Evolutionary conservation across 1,140 invertebrate genomes (phyloP).

Genomic region (Apis cerana): DNA sequence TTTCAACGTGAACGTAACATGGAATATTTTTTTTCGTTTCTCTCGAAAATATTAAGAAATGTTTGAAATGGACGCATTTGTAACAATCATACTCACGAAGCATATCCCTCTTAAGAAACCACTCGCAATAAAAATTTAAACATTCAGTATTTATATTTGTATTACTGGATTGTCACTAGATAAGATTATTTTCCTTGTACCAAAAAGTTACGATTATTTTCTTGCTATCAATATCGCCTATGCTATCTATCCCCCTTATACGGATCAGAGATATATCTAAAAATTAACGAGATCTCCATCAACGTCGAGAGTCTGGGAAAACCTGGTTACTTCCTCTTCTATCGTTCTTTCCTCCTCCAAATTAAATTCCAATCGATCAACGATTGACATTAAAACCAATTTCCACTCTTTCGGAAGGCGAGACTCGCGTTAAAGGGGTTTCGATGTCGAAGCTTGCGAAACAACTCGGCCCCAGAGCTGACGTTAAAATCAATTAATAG

Average conservation of each 20-base stretch:
- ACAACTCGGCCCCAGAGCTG: neutral
- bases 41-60: too few species aligned
- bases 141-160: too few species aligned
- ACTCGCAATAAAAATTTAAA: too few species aligned
- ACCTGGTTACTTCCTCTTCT: neutral
- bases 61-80: too few species aligned
- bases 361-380: constrained; percentile 26
- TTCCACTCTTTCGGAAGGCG: constrained; percentile 1
- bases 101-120: too few species aligned
- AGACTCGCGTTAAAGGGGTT: constrained; percentile 4
- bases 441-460: neutral
- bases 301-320: neutral
- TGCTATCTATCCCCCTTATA: neutral
- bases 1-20: too few species aligned
- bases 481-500: constrained; percentile 54
- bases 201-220: neutral
- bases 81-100: too few species aligned
- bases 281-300: neutral
- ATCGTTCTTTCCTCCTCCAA: neutral
- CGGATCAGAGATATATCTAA: too few species aligned
- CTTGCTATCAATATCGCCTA: neutral
- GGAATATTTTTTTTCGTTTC: too few species aligned
- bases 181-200: too few species aligned
- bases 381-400: constrained; percentile 33
- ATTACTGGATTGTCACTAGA: too few species aligned